These are phyloP conservation scores for Pangasius sanitwongsei DNA, from an alignment of 2,797 vertebrate species.

Conservation along the genomic window DNA sequence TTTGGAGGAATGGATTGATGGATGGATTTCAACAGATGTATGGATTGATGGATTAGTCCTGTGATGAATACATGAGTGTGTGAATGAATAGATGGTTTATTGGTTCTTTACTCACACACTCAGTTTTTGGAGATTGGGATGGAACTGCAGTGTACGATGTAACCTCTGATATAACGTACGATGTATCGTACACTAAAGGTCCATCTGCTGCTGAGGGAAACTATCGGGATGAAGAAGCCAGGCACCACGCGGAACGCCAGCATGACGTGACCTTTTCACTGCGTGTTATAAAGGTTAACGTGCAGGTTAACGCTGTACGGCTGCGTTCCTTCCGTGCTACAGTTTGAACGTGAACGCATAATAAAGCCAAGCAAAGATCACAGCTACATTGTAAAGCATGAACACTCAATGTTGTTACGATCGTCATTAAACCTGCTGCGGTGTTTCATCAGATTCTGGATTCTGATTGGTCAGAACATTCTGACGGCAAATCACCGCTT, in stretches of 20 bases:
- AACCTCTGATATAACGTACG: neutral
- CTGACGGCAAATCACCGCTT: neutral
- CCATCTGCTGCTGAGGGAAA: slow-evolving; percentile 25
- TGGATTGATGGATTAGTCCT: neutral
- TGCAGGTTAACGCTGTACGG: slow-evolving; percentile 47
- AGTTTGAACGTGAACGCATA: neutral
- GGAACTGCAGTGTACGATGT: neutral
- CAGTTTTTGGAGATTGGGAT: neutral
- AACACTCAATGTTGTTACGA: neutral
- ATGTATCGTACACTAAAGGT: neutral
- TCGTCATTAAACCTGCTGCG: neutral
- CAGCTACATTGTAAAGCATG: neutral
- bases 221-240: slow-evolving; percentile 24
- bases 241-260: slow-evolving; percentile 43
- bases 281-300: slow-evolving; percentile 80
- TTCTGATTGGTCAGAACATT: neutral
- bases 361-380: neutral
- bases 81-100: too few species aligned
- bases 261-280: slow-evolving; percentile 75
- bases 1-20: neutral
- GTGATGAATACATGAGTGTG: too few species aligned
- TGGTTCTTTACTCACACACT: too few species aligned
- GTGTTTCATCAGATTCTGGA: neutral
- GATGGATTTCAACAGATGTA: neutral
- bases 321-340: neutral